Evolutionary conservation across 2,888 invertebrate species (phyloP), one percentile per base, ranked within the genome.

Genomic region (Tolmerus cingulatus): DNA sequence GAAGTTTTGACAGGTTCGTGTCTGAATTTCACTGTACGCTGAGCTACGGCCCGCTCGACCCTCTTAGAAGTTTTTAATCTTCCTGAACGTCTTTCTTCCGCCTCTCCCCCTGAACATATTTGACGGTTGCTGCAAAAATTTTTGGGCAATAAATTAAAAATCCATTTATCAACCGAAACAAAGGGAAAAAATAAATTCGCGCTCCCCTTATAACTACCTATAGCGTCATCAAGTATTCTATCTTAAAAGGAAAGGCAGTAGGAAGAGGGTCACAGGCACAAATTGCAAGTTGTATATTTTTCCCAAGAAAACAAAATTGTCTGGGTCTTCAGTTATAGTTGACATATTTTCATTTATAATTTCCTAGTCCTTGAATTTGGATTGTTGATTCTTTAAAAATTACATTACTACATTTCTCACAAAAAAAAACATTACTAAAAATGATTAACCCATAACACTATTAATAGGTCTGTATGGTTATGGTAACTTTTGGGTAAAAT

Each of bases 151-250:
- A 84, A 84, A 84, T 84, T 84, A 84, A 84, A 84, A 84, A 66
- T 84, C 82, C 66, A 84, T 84, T 84, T 84, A 84, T 84, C 66
- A 84, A 84, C 12, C 37, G 66, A 84, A 84, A 84, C 19, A 84
- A 84, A 84, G 82, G 27, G 14, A 51, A 37, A 66, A 66, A 27
- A 23, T 7, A 66, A 66, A 57, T 66, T 34, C 37, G 57, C 37
- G 27, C 51, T 51, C 19, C 57, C n/a, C n/a, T n/a, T 34, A 34
- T 34, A 27, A 55, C n/a, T 19, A 55, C 81, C 8, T 19, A 34
- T 55, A 55, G 55, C 3, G 51, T 16, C 46, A 3, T 12, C 51
- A n/a, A 1, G 7, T 51, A 51, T 51, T n/a, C 9, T 19, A 51
- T 5, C n/a, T n/a, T 19, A 8, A n/a, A 51, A 1, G n/a, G 8